phyloP scores from a whole-genome alignment of 2,888 invertebrate species.

The Diaperis boleti region DNA sequence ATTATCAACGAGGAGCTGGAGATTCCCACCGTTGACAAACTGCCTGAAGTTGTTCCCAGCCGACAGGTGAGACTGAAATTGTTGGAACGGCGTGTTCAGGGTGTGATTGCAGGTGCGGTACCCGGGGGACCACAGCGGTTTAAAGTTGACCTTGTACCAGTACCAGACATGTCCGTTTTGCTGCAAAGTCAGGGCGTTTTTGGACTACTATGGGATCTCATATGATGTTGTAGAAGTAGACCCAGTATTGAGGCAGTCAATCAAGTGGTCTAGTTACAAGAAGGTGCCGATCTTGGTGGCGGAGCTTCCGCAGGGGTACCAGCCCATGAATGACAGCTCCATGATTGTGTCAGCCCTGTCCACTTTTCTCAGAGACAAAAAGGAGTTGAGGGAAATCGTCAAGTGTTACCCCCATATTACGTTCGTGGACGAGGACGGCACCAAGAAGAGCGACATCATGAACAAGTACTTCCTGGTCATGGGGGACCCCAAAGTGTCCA shows the following conservation, averaged over 20 bases:
- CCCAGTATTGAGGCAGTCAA: constrained; percentile 90
- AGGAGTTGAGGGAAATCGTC: constrained; percentile 76
- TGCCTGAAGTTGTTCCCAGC: constrained; percentile 66
- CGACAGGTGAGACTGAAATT: constrained; percentile 64
- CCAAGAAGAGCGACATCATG: constrained; percentile 79
- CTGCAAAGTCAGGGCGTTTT: constrained; percentile 90
- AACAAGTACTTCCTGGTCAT: constrained; percentile 93
- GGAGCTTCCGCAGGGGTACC: constrained; percentile 79
- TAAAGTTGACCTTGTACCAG: constrained; percentile 92
- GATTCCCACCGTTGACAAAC: constrained; percentile 58
- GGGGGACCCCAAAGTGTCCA: constrained; percentile 70
- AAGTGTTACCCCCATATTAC: constrained; percentile 82
- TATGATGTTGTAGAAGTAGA: constrained; percentile 98
- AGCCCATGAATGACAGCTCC: constrained; percentile 93
- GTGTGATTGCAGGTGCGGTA: constrained; percentile 71
- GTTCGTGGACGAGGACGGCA: constrained; percentile 77
- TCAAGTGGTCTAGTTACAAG: constrained; percentile 93
- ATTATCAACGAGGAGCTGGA: constrained; percentile 65
- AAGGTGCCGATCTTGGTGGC: constrained; percentile 94
- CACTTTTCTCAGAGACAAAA: constrained; percentile 77
- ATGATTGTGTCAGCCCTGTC: constrained; percentile 92
- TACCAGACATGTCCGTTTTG: constrained; percentile 99
- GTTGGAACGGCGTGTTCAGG: background rate
- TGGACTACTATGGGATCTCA: constrained; percentile 93
- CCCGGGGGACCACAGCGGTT: constrained; percentile 74